Conservation (phyloP, 2,113 vertebrate genomes). For the Pithys albifrons region DNA sequence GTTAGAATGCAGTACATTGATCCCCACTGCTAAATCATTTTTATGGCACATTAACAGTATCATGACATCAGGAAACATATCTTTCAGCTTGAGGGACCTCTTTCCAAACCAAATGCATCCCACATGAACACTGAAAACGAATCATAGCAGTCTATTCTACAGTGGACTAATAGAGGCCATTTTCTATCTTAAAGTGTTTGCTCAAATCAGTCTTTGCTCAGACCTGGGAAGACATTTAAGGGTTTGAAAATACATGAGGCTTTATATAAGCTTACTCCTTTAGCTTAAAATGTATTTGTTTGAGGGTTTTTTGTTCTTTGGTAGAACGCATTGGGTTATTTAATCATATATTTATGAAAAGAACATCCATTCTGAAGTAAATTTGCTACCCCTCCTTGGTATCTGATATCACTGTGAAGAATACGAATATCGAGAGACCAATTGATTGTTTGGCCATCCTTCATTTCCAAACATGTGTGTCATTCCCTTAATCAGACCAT, state of each 20-base stretch:
- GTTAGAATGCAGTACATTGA: slow-evolving; percentile 10
- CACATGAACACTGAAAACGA: background rate
- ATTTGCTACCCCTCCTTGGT: background rate
- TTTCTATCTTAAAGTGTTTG: background rate
- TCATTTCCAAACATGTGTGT: background rate
- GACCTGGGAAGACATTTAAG: background rate
- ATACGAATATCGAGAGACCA: background rate
- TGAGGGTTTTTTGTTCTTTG: background rate
- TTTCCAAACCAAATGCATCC: slow-evolving; percentile 17
- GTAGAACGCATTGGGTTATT: background rate
- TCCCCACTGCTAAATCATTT: slow-evolving; percentile 39
- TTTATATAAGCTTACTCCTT: background rate
- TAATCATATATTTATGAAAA: background rate
- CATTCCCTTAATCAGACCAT: background rate
- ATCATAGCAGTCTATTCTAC: background rate
- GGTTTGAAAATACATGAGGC: background rate
- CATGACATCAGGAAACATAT: slow-evolving; percentile 37
- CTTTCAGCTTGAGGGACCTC: slow-evolving; percentile 15
- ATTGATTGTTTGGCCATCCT: background rate
- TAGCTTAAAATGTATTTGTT: background rate
- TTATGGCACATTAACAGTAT: slow-evolving; percentile 49
- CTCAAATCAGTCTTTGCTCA: background rate
- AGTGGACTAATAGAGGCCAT: background rate
- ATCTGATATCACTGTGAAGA: background rate
- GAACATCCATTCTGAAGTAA: background rate